A percentile compares a stretch with the other conserved stretches of the same genome.
Conservation (phyloP, 2,113 vertebrate species). For the Pachyramphus minor region DNA sequence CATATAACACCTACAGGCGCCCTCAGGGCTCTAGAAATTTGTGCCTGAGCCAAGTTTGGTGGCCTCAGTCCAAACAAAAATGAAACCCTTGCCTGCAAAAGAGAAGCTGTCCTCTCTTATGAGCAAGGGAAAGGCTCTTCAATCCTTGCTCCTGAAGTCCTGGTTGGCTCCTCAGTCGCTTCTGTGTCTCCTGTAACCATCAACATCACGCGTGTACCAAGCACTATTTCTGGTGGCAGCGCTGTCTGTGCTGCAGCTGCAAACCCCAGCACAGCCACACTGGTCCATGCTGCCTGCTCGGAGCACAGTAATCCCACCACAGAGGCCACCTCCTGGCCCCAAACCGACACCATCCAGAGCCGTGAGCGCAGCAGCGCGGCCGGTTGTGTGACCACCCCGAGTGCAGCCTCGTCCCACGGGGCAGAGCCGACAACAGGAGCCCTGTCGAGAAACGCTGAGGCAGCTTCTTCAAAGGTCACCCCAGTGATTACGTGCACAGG, state of each 20-base stretch:
- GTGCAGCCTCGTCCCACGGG: fast-evolving
- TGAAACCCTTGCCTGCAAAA: neutral
- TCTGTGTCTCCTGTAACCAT: neutral
- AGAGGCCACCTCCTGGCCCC: neutral
- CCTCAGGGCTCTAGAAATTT: neutral
- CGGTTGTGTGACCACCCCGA: fast-evolving
- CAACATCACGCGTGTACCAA: fast-evolving
- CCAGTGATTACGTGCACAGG: fast-evolving
- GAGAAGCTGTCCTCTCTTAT: neutral
- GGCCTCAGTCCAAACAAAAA: neutral
- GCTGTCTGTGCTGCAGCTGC: neutral
- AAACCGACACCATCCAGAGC: fast-evolving
- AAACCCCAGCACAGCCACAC: fast-evolving
- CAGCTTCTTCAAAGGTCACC: slow-evolving; percentile 9
- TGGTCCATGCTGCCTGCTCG: neutral
- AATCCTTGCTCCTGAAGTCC: neutral
- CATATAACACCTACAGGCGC: neutral
- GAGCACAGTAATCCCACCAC: neutral
- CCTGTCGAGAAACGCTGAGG: neutral
- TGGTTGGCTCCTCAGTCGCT: neutral
- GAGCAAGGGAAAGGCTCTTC: neutral
- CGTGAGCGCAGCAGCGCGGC: fast-evolving
- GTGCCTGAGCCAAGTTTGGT: neutral
- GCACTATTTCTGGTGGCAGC: neutral
- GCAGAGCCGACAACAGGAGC: neutral